Base-by-base conservation (phyloP, 2,888 invertebrate genomes). In the Onthophagus sagittarius region DNA sequence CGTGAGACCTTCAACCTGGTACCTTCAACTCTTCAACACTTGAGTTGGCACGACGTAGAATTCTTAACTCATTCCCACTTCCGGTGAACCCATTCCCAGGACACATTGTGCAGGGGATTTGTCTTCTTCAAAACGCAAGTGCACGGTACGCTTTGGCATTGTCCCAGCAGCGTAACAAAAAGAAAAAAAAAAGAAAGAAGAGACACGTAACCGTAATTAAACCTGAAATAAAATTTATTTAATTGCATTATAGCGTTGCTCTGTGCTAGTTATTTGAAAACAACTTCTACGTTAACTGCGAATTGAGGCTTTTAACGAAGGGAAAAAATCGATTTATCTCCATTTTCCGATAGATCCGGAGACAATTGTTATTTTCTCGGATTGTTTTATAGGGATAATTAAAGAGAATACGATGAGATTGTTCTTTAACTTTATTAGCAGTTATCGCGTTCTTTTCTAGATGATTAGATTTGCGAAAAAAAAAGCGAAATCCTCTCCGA, bases 31-130 rank as follows among this genome's bases (percentile, higher is more conserved):
- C 39, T 53, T 53, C 39, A 53, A 67, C 67, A 67, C 67, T 31
- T 67, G 31, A 67, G 67, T 67, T 23, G 23, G 5, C 67, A 31
- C 67, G 67, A 67, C 67, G 13, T 23, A 23, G 67, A 67, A 67
- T 67, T 67, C 67, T 67, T 67, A 23, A 67, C 32, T 67, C 67
- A 67, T 67, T 67, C 67, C 67, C 67, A 67, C 67, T 67, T 67
- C 67, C 67, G 67, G 67, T 67, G 23, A 32, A 67, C 67, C 32
- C 31, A 31, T 67, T 67, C 67, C 23, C 67, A 67, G 31, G 31
- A 15, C 64, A 23, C 67, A 23, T 53, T 53, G 39, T 53, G 39
- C 39, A 53, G 39, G 39, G 39, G 39, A 53, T 53, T 53, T 53
- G 39, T 53, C 39, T 53, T 53, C 39, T 53, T 53, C 39, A 53